Conservation (phyloP, 2,113 vertebrate genomes). For the Ophiodon elongatus region DNA sequence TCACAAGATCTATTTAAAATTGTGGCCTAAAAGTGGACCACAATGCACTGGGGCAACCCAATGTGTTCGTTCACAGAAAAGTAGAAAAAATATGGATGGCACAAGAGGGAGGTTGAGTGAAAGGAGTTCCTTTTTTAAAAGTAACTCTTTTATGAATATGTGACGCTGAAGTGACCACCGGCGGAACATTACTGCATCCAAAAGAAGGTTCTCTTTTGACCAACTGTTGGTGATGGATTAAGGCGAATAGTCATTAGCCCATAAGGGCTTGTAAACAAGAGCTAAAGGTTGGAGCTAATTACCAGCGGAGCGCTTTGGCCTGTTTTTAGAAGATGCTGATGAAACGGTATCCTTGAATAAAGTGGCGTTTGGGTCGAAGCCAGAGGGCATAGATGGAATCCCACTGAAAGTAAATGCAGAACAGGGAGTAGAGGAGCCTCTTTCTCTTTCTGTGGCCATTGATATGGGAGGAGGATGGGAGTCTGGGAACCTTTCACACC, state of each 20-base stretch:
- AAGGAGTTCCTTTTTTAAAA: neutral
- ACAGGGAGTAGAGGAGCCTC: slow-evolving; percentile 11
- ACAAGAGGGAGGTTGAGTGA: neutral
- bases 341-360: slow-evolving; percentile 53
- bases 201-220: neutral
- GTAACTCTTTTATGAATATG: neutral
- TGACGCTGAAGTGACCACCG: neutral
- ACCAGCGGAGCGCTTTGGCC: neutral
- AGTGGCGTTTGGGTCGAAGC: slow-evolving; percentile 17
- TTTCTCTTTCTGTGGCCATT: slow-evolving; percentile 5
- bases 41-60: neutral
- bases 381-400: slow-evolving; percentile 64
- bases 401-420: slow-evolving; percentile 55
- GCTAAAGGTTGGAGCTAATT: slow-evolving; percentile 38
- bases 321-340: slow-evolving; percentile 65
- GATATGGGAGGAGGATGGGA: neutral
- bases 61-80: neutral
- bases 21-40: neutral
- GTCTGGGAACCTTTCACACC: neutral
- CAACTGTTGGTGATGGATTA: slow-evolving; percentile 38
- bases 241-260: slow-evolving; percentile 17
- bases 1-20: neutral
- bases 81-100: neutral
- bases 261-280: slow-evolving; percentile 24
- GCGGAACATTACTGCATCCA: neutral